Percentiles rank a stretch among this genome's conserved stretches.
phyloP scores from a whole-genome alignment of 2,797 vertebrate genomes.

The Geotrypetes seraphini region DNA sequence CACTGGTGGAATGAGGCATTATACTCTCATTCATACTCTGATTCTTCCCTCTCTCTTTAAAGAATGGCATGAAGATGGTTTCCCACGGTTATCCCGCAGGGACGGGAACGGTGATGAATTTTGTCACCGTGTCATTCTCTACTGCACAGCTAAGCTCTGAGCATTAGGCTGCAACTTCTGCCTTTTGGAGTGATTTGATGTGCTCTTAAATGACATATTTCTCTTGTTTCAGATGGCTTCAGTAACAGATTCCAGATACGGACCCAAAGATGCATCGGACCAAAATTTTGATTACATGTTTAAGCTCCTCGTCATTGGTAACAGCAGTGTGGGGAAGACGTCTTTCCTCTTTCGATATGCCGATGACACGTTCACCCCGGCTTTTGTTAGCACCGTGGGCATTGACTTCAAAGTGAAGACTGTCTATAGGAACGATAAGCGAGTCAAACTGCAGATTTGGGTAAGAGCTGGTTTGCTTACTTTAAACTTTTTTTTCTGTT shows the following conservation, averaged over 20 bases:
- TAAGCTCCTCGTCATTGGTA: conserved; percentile 93
- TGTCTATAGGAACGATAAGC: conserved; percentile 89
- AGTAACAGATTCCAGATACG: conserved; percentile 78
- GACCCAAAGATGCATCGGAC: conserved; percentile 85
- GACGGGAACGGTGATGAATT: no score
- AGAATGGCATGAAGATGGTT: no score
- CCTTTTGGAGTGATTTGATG: no score
- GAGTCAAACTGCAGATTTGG: conserved; percentile 95
- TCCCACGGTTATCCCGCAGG: no score
- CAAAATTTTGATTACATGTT: conserved; percentile 98
- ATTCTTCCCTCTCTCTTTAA: no score
- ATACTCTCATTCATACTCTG: no score
- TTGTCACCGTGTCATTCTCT: no score
- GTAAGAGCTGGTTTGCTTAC: conserved; percentile 49
- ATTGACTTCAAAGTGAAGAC: conserved; percentile 98
- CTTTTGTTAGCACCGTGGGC: conserved; percentile 93
- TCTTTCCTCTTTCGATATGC: conserved; percentile 92
- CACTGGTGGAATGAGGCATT: no score
- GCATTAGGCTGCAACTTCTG: no score
- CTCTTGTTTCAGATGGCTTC: conserved; percentile 83
- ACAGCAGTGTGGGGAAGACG: conserved; percentile 94
- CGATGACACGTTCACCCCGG: conserved; percentile 88
- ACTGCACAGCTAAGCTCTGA: no score
- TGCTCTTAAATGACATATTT: no score
- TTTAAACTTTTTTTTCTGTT: no score